Percentiles rank a stretch among this genome's conserved stretches.
Conservation (phyloP, 2,888 invertebrate genomes). For the Leptinotarsa juncta region DNA sequence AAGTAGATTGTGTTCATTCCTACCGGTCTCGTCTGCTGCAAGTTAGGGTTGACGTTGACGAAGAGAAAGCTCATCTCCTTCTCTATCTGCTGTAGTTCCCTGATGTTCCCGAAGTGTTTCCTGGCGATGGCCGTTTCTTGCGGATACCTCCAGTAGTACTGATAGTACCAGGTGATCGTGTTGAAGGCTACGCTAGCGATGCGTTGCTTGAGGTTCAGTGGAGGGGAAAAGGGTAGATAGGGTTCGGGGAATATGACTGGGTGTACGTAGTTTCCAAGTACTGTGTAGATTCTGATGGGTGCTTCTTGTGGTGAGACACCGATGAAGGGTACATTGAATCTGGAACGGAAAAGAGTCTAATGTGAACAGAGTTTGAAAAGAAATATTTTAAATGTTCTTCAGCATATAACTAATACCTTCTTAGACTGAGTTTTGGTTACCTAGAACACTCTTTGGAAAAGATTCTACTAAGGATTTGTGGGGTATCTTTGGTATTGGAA, state of each 20-base stretch:
- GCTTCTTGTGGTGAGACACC: conserved; percentile 53
- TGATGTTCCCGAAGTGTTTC: conserved; percentile 51
- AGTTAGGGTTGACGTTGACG: conserved; percentile 54
- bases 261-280: conserved; percentile 55
- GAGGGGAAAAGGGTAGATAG: conserved; percentile 39
- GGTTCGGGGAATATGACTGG: conserved; percentile 56
- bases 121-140: conserved; percentile 27
- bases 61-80: conserved; percentile 50
- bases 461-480: too few species aligned
- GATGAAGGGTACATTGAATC: conserved; percentile 56
- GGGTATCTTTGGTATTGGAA: too few species aligned
- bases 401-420: too few species aligned
- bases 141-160: conserved; percentile 13
- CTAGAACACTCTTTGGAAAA: too few species aligned
- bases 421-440: too few species aligned
- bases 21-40: conserved; percentile 50
- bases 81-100: conserved; percentile 49
- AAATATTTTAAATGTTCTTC: neutral
- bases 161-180: conserved; percentile 34
- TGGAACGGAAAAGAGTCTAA: neutral
- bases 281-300: conserved; percentile 44
- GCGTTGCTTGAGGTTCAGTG: conserved; percentile 61
- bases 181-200: conserved; percentile 30
- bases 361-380: neutral
- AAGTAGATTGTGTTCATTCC: conserved; percentile 54